Percentiles rank a stretch among this genome's conserved stretches.
phyloP scores from a whole-genome alignment of 2,113 vertebrate genomes.

The Alces alces region DNA sequence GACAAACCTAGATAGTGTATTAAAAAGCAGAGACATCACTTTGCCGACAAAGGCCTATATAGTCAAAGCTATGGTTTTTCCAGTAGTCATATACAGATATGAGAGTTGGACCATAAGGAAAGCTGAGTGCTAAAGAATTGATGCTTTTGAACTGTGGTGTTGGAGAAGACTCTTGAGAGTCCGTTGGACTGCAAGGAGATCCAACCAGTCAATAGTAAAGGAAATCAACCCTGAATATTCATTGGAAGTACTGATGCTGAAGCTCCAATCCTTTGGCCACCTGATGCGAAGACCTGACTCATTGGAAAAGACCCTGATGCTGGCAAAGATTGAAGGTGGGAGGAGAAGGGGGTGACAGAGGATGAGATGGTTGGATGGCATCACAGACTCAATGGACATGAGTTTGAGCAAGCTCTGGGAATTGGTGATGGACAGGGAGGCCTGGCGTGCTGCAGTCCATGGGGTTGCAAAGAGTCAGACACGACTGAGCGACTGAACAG shows the following conservation, averaged over 20 bases:
- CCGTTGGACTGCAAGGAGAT: neutral
- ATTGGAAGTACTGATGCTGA: neutral
- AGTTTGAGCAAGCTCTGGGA: neutral
- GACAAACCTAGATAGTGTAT: neutral
- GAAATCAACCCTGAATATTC: neutral
- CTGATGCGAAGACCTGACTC: neutral
- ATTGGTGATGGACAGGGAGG: neutral
- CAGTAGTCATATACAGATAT: neutral
- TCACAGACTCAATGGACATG: rapidly evolving
- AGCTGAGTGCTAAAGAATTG: neutral
- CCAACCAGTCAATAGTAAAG: neutral
- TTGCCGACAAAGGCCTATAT: neutral
- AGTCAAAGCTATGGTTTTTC: neutral
- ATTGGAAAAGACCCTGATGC: neutral
- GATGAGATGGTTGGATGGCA: neutral
- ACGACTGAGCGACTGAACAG: rapidly evolving
- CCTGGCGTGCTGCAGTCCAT: neutral
- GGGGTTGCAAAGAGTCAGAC: neutral
- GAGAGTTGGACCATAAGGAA: neutral
- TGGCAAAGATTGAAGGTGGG: neutral
- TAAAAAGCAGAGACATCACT: neutral
- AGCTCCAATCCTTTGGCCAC: neutral
- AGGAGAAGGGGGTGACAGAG: neutral
- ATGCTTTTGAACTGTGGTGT: neutral
- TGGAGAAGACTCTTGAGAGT: neutral